Percentiles rank a stretch among this genome's conserved stretches.
Evolutionary conservation across 2,797 vertebrate genomes (phyloP).

Genomic region (Malacoctenus gilli): DNA sequence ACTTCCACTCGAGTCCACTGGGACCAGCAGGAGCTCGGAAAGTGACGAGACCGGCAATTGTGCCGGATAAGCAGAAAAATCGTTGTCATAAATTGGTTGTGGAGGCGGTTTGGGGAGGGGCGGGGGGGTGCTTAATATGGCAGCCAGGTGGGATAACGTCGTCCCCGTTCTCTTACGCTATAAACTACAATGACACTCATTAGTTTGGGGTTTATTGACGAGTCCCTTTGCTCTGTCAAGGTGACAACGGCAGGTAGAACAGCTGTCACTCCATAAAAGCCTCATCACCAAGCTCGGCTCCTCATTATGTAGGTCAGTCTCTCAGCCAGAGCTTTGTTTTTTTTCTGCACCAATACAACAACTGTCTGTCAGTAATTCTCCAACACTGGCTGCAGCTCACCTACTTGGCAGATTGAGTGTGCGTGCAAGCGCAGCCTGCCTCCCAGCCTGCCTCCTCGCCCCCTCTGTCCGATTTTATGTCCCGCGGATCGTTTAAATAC

Average conservation of each 20-base stretch:
- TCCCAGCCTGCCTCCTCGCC: slow-evolving; percentile 4
- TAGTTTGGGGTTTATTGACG: slow-evolving; percentile 70
- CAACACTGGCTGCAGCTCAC: slow-evolving; percentile 36
- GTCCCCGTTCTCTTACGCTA: slow-evolving; percentile 55
- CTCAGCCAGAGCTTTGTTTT: slow-evolving; percentile 36
- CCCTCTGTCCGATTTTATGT: slow-evolving; percentile 52
- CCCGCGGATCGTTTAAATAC: slow-evolving; percentile 45
- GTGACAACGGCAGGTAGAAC: slow-evolving; percentile 75
- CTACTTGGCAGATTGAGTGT: slow-evolving; percentile 48
- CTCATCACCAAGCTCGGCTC: slow-evolving; percentile 60
- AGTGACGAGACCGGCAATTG: slow-evolving; percentile 47
- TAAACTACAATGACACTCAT: slow-evolving; percentile 74
- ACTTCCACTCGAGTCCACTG: slow-evolving; percentile 58
- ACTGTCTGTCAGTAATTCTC: slow-evolving; percentile 40
- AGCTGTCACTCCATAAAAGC: slow-evolving; percentile 80
- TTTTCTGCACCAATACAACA: slow-evolving; percentile 43
- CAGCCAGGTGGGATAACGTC: slow-evolving; percentile 54
- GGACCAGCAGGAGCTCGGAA: slow-evolving; percentile 57
- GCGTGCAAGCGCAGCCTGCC: neutral
- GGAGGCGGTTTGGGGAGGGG: slow-evolving; percentile 35
- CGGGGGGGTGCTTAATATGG: slow-evolving; percentile 56
- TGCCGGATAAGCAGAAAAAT: slow-evolving; percentile 68
- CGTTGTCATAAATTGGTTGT: slow-evolving; percentile 60
- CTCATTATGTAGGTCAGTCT: slow-evolving; percentile 76
- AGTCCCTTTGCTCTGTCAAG: slow-evolving; percentile 75